These are phyloP conservation scores for Neomorphus geoffroyi DNA, from an alignment of 2,797 vertebrate genomes.

Conservation along the genomic window DNA sequence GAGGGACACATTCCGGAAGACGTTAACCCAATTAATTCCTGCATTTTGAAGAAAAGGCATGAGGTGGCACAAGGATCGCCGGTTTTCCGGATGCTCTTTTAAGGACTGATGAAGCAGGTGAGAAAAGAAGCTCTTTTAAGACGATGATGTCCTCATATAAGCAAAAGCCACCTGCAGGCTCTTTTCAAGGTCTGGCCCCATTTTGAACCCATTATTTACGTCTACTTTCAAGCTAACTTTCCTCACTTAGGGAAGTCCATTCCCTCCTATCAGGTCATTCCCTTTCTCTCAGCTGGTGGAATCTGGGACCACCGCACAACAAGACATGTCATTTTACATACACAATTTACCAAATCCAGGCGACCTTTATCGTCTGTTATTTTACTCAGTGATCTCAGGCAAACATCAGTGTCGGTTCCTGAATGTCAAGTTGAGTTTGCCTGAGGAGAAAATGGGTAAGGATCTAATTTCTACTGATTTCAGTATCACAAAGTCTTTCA, in stretches of 20 bases:
- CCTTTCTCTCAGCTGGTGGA: neutral
- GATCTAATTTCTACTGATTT: neutral
- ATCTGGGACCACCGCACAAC: neutral
- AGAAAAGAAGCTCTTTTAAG: neutral
- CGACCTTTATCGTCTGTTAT: neutral
- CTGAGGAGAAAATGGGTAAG: neutral
- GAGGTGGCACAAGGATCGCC: neutral
- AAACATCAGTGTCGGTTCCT: accelerated
- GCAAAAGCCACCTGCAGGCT: neutral
- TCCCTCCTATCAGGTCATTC: neutral
- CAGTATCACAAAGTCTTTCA: neutral
- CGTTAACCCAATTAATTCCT: neutral
- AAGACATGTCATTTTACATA: neutral
- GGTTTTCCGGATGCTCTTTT: neutral
- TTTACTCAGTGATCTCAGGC: neutral
- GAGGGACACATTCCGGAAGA: neutral
- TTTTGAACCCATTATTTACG: neutral
- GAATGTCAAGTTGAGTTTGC: neutral
- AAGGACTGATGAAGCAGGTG: neutral
- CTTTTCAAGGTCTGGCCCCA: neutral
- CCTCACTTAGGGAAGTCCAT: neutral
- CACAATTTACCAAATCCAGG: neutral
- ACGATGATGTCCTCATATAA: neutral
- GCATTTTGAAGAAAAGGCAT: neutral
- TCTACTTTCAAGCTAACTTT: neutral